Conservation (phyloP, 2,797 vertebrate species). For the Thunnus albacares region DNA sequence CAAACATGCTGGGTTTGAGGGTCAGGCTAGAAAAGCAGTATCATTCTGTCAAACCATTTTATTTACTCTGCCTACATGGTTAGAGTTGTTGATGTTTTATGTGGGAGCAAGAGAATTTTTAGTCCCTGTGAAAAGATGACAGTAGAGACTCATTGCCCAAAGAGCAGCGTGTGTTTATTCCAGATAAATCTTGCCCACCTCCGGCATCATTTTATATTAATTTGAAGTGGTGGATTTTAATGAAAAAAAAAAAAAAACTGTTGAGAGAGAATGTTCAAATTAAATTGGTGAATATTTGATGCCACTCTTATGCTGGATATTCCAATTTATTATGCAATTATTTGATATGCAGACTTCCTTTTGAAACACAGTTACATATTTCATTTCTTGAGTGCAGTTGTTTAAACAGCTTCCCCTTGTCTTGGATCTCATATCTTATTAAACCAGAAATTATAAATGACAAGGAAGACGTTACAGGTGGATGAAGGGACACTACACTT, state of each 20-base stretch:
- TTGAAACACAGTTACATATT: constrained; percentile 41
- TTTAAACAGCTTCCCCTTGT: constrained; percentile 6
- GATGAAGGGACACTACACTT: constrained; percentile 3
- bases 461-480: constrained; percentile 25
- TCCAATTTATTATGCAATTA: constrained; percentile 72
- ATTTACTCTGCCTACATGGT: constrained; percentile 62
- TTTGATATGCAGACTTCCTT: constrained; percentile 63
- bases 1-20: constrained; percentile 45
- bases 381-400: constrained; percentile 43
- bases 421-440: constrained; percentile 24
- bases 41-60: constrained; percentile 57
- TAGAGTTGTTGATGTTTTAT: constrained; percentile 65
- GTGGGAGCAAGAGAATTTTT: constrained; percentile 65
- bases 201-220: constrained; percentile 75
- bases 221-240: constrained; percentile 65
- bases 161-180: constrained; percentile 79
- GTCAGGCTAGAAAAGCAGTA: constrained; percentile 54
- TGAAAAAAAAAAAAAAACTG: constrained; percentile 38
- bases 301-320: constrained; percentile 59
- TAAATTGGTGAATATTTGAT: constrained; percentile 71
- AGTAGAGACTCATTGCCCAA: constrained; percentile 61
- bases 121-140: constrained; percentile 64
- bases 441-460: constrained; percentile 22
- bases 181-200: constrained; percentile 79
- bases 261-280: constrained; percentile 57